phyloP scores from a whole-genome alignment of 2,888 invertebrate genomes.

The Metalampra italica region DNA sequence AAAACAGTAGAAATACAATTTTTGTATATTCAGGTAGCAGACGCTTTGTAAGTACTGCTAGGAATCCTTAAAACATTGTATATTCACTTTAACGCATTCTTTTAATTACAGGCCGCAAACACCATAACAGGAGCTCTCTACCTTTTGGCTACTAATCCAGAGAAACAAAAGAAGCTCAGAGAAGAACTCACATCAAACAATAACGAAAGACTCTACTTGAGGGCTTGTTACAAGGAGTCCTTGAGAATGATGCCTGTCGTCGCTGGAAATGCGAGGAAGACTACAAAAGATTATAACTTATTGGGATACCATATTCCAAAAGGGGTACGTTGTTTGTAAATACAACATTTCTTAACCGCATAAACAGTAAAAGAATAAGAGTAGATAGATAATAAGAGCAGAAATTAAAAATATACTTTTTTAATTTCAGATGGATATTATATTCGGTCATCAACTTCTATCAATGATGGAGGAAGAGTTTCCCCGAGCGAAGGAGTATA shows the following conservation, averaged over 20 bases:
- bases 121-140: slow-evolving; percentile 70
- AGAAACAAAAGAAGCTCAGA: slow-evolving; percentile 77
- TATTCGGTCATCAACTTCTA: slow-evolving; percentile 74
- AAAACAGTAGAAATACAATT: too few relatives aligned
- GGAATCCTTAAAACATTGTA: too few relatives aligned
- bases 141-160: slow-evolving; percentile 75
- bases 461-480: slow-evolving; percentile 81
- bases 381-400: too few relatives aligned
- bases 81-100: too few relatives aligned
- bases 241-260: slow-evolving; percentile 75
- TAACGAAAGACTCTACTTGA: slow-evolving; percentile 71
- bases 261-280: slow-evolving; percentile 64
- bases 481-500: slow-evolving; percentile 74
- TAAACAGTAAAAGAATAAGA: too few relatives aligned
- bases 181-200: slow-evolving; percentile 54
- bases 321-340: slow-evolving; percentile 45
- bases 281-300: slow-evolving; percentile 68
- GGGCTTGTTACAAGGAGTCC: slow-evolving; percentile 82
- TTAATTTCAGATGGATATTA: slow-evolving; percentile 18
- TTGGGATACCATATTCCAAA: slow-evolving; percentile 78
- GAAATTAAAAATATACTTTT: too few relatives aligned
- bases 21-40: too few relatives aligned
- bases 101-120: slow-evolving; percentile 60
- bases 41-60: too few relatives aligned
- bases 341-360: too few relatives aligned